Percentiles rank a stretch among this genome's conserved stretches.
These are phyloP conservation scores for Nomia melanderi DNA, from an alignment of 1,140 invertebrate genomes.

Conservation along the genomic window DNA sequence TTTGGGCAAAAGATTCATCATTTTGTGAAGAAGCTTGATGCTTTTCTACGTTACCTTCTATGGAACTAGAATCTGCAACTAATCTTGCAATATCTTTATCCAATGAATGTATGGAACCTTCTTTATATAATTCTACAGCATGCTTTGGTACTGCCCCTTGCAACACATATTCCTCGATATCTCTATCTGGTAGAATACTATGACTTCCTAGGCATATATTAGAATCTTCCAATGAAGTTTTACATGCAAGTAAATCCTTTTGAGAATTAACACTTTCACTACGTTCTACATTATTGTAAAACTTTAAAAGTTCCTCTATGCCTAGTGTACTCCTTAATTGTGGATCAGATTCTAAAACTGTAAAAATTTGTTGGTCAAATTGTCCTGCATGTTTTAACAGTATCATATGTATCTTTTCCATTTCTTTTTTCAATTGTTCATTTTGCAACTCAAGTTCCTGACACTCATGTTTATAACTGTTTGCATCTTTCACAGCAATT, in stretches of 20 bases:
- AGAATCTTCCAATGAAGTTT: conserved; percentile 58
- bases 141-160: conserved; percentile 85
- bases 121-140: conserved; percentile 80
- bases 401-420: conserved; percentile 87
- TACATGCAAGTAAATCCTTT: conserved; percentile 59
- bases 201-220: conserved; percentile 45
- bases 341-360: conserved; percentile 75
- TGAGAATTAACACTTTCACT: conserved; percentile 52
- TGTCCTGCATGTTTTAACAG: conserved; percentile 86
- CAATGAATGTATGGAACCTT: conserved; percentile 65
- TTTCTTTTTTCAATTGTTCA: conserved; percentile 90
- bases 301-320: conserved; percentile 75
- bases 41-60: conserved; percentile 72
- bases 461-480: conserved; percentile 88
- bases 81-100: conserved; percentile 70
- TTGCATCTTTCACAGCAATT: conserved; percentile 88
- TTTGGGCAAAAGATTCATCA: conserved; percentile 85
- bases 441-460: conserved; percentile 90
- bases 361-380: conserved; percentile 81
- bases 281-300: conserved; percentile 73
- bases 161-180: conserved; percentile 84
- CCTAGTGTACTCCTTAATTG: conserved; percentile 74
- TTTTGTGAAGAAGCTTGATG: conserved; percentile 74
- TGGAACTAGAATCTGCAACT: conserved; percentile 58
- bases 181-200: conserved; percentile 73